phyloP scores from a whole-genome alignment of 2,797 vertebrate species.

The Liparis tanakae region DNA sequence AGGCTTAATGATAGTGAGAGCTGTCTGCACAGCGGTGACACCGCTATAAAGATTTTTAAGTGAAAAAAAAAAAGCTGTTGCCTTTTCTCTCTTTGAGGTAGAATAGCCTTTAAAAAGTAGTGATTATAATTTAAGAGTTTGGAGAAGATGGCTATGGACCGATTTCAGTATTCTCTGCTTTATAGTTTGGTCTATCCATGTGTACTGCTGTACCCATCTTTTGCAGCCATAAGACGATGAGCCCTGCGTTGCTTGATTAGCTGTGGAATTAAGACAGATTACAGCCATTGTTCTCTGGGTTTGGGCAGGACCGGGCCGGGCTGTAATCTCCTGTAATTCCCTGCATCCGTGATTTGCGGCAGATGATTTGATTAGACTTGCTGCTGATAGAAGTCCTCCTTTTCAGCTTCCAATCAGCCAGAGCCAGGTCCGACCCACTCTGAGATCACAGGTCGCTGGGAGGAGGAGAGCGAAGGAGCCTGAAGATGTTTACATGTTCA shows the following conservation, averaged over 20 bases:
- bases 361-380: slow-evolving; percentile 79
- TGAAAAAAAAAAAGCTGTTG: slow-evolving; percentile 31
- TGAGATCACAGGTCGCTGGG: not conserved
- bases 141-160: slow-evolving; percentile 11
- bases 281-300: slow-evolving; percentile 76
- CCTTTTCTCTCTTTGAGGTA: slow-evolving; percentile 15
- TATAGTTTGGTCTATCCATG: slow-evolving; percentile 25
- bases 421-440: slow-evolving; percentile 15
- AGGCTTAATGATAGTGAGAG: slow-evolving; percentile 51
- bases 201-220: slow-evolving; percentile 29
- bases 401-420: slow-evolving; percentile 40
- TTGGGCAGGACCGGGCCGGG: slow-evolving; percentile 38
- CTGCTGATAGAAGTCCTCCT: slow-evolving; percentile 64
- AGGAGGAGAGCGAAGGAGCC: not conserved
- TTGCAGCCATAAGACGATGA: slow-evolving; percentile 47
- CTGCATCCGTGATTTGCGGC: slow-evolving; percentile 69
- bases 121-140: slow-evolving; percentile 37
- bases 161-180: slow-evolving; percentile 23
- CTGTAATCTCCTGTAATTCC: slow-evolving; percentile 80
- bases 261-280: slow-evolving; percentile 79
- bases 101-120: slow-evolving; percentile 19
- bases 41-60: slow-evolving; percentile 43
- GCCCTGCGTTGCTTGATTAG: slow-evolving; percentile 68
- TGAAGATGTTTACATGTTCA: slow-evolving; percentile 37
- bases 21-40: slow-evolving; percentile 24